A percentile compares a stretch with the other conserved stretches of the same genome.
Evolutionary conservation across 2,113 vertebrate species (phyloP).

Genomic region (Eurystomus gularis): DNA sequence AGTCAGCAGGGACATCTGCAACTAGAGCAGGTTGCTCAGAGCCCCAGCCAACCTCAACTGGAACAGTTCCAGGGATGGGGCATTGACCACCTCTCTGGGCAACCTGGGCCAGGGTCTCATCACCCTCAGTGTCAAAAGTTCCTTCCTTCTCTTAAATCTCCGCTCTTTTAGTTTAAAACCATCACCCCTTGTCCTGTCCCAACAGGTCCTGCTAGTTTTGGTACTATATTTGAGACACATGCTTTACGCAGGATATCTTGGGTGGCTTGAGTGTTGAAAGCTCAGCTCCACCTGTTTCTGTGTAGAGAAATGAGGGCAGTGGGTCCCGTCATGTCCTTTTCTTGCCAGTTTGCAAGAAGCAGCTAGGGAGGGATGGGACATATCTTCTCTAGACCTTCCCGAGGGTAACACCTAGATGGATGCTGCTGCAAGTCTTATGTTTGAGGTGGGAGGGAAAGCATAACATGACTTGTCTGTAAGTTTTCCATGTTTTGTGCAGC

Average conservation of each 20-base stretch:
- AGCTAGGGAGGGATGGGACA: background rate
- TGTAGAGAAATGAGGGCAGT: background rate
- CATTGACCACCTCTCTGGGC: background rate
- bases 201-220: background rate
- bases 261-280: background rate
- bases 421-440: background rate
- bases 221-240: background rate
- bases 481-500: background rate
- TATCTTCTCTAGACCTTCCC: background rate
- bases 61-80: background rate
- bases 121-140: background rate
- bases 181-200: background rate
- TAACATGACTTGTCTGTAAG: background rate
- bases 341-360: background rate
- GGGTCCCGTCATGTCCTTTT: accelerated
- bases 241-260: background rate
- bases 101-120: background rate
- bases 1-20: background rate
- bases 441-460: background rate
- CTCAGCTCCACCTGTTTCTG: background rate
- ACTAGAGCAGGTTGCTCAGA: background rate
- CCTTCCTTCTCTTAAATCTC: background rate
- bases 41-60: background rate
- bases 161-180: background rate
- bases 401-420: background rate